phyloP scores from a whole-genome alignment of 2,113 vertebrate species.

The Mola mola region DNA sequence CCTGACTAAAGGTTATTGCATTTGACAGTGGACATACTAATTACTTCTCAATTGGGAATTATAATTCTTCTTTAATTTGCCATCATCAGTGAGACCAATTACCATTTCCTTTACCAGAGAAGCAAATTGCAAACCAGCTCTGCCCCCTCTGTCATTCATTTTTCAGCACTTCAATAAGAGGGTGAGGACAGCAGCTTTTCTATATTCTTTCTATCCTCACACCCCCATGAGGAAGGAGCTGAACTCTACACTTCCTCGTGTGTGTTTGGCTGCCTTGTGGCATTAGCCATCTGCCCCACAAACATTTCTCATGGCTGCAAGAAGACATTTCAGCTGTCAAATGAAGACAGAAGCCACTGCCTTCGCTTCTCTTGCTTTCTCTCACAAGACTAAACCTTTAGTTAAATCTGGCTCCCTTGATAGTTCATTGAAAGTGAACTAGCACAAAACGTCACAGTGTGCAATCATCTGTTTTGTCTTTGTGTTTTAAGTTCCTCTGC shows the following conservation, averaged over 20 bases:
- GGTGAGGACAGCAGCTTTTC: not conserved
- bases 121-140: not conserved
- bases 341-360: slow-evolving; percentile 4
- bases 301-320: not conserved
- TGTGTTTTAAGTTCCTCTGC: no score
- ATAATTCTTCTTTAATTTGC: not conserved
- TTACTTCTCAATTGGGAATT: not conserved
- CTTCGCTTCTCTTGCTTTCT: not conserved
- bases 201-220: slow-evolving; percentile 15
- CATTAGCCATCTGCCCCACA: slow-evolving; percentile 20
- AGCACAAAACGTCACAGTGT: no score
- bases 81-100: not conserved
- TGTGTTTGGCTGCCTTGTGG: not conserved
- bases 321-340: not conserved
- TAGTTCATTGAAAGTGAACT: not conserved
- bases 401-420: not conserved
- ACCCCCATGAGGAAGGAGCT: not conserved
- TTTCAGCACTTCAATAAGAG: not conserved
- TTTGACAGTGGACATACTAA: slow-evolving; percentile 4
- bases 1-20: not conserved
- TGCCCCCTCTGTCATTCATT: not conserved
- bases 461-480: no score
- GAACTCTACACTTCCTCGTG: slow-evolving; percentile 13
- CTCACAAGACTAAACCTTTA: not conserved
- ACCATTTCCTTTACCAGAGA: not conserved